These are phyloP conservation scores for Ormyrus rosae DNA, from an alignment of 2,888 invertebrate species.

Conservation along the genomic window DNA sequence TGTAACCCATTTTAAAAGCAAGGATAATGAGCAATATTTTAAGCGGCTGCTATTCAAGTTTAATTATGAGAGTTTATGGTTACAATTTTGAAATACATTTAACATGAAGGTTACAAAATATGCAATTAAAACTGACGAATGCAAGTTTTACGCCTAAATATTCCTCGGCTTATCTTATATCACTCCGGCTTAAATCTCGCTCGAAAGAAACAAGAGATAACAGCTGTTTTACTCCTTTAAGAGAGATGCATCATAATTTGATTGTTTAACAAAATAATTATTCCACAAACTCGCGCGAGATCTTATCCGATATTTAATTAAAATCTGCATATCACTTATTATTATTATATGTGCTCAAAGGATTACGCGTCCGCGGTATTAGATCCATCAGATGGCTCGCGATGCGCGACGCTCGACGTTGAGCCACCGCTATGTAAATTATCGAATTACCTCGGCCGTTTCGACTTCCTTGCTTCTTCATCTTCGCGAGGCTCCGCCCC, in stretches of 20 bases:
- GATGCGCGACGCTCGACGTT: slow-evolving; percentile 65
- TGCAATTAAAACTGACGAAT: slow-evolving; percentile 23
- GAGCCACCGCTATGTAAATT: slow-evolving; percentile 69
- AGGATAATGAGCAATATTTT: no score
- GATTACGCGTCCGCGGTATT: slow-evolving; percentile 8
- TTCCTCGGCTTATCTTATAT: not conserved
- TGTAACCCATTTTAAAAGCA: no score
- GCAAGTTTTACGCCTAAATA: not conserved
- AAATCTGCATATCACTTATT: slow-evolving; percentile 44
- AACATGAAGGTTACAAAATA: slow-evolving; percentile 16
- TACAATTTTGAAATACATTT: not conserved
- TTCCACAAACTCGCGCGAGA: slow-evolving; percentile 17
- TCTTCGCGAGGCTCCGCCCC: slow-evolving; percentile 26
- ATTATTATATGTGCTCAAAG: slow-evolving; percentile 23
- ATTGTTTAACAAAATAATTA: slow-evolving; percentile 37
- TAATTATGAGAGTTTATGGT: no score
- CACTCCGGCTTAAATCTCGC: not conserved
- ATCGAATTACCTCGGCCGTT: slow-evolving; percentile 64
- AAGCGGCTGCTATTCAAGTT: no score
- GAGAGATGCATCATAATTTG: slow-evolving; percentile 29
- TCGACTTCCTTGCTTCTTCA: slow-evolving; percentile 57
- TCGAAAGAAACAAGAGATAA: not conserved
- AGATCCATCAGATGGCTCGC: slow-evolving; percentile 62
- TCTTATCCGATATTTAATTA: slow-evolving; percentile 52
- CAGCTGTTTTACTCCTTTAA: not conserved